phyloP scores from a whole-genome alignment of 2,113 vertebrate species.

The Paraplagusia blochii region DNA sequence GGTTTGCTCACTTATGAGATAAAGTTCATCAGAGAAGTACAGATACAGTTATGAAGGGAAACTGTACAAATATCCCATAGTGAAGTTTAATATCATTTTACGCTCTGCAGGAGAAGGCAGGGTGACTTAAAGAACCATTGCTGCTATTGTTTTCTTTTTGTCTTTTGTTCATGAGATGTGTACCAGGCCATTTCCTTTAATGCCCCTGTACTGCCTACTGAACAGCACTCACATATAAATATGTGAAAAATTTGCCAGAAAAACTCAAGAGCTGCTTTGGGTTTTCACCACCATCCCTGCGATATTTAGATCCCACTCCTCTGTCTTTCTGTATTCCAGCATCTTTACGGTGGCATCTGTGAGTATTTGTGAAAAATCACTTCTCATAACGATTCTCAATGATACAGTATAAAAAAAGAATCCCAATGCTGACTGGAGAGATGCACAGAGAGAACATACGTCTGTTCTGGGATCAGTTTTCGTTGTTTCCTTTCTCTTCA shows the following conservation, averaged over 20 bases:
- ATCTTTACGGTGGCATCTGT: slow-evolving; percentile 24
- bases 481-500: slow-evolving; percentile 42
- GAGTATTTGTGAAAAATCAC: slow-evolving; percentile 26
- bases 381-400: slow-evolving; percentile 23
- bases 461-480: slow-evolving; percentile 49
- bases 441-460: slow-evolving; percentile 24
- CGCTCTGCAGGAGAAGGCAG: slow-evolving; percentile 37
- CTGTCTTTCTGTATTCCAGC: slow-evolving; percentile 41
- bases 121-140: slow-evolving; percentile 43
- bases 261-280: slow-evolving; percentile 26
- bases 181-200: slow-evolving; percentile 25
- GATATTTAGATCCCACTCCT: slow-evolving; percentile 28
- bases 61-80: slow-evolving; percentile 27
- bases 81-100: slow-evolving; percentile 19
- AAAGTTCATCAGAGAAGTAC: slow-evolving; percentile 12
- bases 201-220: slow-evolving; percentile 1
- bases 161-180: slow-evolving; percentile 17
- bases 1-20: slow-evolving; percentile 49
- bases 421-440: slow-evolving; percentile 15
- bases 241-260: slow-evolving; percentile 22
- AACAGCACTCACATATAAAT: slow-evolving; percentile 21
- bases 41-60: slow-evolving; percentile 39
- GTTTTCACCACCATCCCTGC: slow-evolving; percentile 24
- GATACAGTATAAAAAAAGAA: slow-evolving; percentile 12
- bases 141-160: slow-evolving; percentile 52